These are phyloP conservation scores for Cherax destructor DNA, from an alignment of 1,140 invertebrate species.

Conservation along the genomic window DNA sequence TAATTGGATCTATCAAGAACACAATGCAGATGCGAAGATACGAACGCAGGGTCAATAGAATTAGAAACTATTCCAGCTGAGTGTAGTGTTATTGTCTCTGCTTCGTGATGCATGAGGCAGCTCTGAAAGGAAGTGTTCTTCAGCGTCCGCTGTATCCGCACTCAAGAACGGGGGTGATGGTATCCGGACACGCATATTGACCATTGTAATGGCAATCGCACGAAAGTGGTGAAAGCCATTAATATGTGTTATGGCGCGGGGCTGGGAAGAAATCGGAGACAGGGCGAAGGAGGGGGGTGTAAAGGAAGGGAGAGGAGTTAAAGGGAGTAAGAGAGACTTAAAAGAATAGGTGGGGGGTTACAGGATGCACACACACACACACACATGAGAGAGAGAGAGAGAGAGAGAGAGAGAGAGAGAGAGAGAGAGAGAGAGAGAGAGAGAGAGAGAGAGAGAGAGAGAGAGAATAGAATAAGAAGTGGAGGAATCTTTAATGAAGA, in stretches of 20 bases:
- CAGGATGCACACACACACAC: too few relatives aligned
- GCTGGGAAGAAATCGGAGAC: too few relatives aligned
- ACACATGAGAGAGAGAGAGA: too few relatives aligned
- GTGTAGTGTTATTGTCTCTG: background rate
- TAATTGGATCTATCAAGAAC: conserved; percentile 25
- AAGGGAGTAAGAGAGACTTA: background rate
- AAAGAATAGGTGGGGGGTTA: too few relatives aligned
- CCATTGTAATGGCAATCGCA: background rate
- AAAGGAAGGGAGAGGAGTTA: background rate
- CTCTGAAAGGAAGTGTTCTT: background rate
- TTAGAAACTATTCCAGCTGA: background rate
- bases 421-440: background rate
- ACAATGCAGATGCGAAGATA: conserved; percentile 36
- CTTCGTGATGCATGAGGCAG: background rate
- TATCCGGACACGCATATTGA: background rate
- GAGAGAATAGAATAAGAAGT: too few relatives aligned
- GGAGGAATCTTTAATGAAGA: too few relatives aligned
- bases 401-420: background rate
- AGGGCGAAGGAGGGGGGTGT: too few relatives aligned
- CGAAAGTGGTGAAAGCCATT: background rate
- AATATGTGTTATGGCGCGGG: background rate
- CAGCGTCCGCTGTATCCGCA: background rate
- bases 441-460: background rate
- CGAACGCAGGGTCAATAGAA: conserved; percentile 4
- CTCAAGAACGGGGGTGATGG: conserved; percentile 4